Evolutionary conservation across 30 jellyfish, hydroid and myxozoan species (phyloP).

Genomic region (Chironex yamaguchii): DNA sequence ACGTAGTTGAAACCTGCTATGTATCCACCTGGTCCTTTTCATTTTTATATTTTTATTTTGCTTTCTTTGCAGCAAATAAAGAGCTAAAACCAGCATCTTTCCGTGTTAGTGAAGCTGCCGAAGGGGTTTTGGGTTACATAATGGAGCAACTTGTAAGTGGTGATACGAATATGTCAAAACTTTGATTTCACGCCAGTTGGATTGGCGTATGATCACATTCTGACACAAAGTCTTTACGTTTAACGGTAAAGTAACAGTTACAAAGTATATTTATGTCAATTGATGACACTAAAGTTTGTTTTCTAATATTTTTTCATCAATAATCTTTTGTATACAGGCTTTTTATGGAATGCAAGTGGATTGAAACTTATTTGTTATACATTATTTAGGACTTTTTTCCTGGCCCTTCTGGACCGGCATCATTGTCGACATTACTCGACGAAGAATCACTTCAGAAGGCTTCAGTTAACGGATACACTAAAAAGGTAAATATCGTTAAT

Average conservation of each 20-base stretch:
- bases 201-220: too few species aligned
- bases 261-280: too few species aligned
- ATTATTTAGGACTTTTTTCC: conserved; percentile 87
- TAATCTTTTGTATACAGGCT: too few species aligned
- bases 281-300: too few species aligned
- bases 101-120: conserved; percentile 97
- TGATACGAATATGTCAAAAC: too few species aligned
- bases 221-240: too few species aligned
- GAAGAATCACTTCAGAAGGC: conserved; percentile 65
- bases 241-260: too few species aligned
- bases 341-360: too few species aligned
- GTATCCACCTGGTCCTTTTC: not conserved
- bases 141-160: conserved; percentile 90
- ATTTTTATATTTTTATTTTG: not conserved
- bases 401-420: conserved; percentile 95
- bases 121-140: conserved; percentile 82
- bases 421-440: conserved; percentile 83
- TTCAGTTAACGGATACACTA: conserved; percentile 45
- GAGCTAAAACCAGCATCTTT: conserved; percentile 95
- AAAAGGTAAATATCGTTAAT: conserved; percentile 77
- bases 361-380: not conserved
- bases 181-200: too few species aligned
- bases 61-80: conserved; percentile 72
- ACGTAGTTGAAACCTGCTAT: not conserved
- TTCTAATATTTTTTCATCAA: too few species aligned